phyloP scores from a whole-genome alignment of 2,797 vertebrate genomes.

The Ceyx erithaca region DNA sequence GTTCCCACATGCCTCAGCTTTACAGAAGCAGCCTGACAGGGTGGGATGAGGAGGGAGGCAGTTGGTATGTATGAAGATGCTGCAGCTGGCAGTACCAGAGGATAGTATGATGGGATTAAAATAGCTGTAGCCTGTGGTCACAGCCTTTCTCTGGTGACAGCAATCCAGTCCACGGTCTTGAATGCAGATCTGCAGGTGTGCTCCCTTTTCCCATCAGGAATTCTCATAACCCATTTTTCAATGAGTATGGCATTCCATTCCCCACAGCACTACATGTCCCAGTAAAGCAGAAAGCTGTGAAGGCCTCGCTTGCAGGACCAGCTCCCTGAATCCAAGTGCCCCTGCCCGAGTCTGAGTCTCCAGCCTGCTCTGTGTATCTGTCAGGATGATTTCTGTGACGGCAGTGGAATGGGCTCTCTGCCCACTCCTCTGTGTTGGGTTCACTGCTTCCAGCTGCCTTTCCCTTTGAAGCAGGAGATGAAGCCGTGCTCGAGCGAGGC shows the following conservation, averaged over 20 bases:
- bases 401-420: not conserved
- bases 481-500: rapidly evolving
- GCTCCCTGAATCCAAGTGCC: not conserved
- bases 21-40: not conserved
- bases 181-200: not conserved
- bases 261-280: not conserved
- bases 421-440: not conserved
- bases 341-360: not conserved
- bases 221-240: not conserved
- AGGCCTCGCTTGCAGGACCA: not conserved
- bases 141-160: not conserved
- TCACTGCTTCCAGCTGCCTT: not conserved
- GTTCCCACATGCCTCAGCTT: not conserved
- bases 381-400: not conserved
- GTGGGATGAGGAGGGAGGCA: not conserved
- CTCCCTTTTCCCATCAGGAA: not conserved
- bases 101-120: not conserved
- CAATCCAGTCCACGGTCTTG: not conserved
- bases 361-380: not conserved
- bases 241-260: rapidly evolving
- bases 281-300: not conserved
- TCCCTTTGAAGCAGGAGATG: not conserved
- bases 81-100: rapidly evolving
- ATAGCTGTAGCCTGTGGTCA: not conserved
- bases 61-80: not conserved